A percentile compares a stretch with the other conserved stretches of the same genome.
Conservation (phyloP, 1,140 invertebrate genomes). For the Plodia interpunctella region DNA sequence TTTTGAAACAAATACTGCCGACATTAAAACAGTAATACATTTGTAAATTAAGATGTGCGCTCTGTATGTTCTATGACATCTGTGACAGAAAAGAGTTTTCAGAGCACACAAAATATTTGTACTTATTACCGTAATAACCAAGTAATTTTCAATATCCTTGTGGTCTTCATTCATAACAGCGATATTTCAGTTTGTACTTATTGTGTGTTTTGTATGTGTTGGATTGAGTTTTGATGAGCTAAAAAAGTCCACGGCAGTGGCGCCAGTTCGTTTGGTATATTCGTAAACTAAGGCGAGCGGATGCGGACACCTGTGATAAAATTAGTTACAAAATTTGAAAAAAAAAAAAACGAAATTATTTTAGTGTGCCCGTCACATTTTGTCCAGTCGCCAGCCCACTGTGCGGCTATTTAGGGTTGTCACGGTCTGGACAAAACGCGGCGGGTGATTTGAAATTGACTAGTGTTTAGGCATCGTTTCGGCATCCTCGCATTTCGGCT, state of each 20-base stretch:
- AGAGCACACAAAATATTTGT: constrained; percentile 54
- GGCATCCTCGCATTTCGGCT: constrained; percentile 76
- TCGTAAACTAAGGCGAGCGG: constrained; percentile 69
- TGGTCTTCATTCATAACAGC: constrained; percentile 73
- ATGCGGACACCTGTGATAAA: constrained; percentile 69
- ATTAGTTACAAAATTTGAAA: constrained; percentile 65
- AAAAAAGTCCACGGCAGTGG: constrained; percentile 45
- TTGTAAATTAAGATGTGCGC: constrained; percentile 11
- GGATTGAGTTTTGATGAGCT: constrained; percentile 45
- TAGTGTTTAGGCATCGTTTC: constrained; percentile 73
- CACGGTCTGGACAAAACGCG: not conserved
- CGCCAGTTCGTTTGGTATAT: constrained; percentile 61
- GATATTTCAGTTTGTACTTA: constrained; percentile 60
- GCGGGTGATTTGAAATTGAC: constrained; percentile 43
- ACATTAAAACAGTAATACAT: constrained; percentile 50
- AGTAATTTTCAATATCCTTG: constrained; percentile 70
- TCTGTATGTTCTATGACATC: constrained; percentile 2
- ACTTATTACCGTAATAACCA: constrained; percentile 40
- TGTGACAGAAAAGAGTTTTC: constrained; percentile 17
- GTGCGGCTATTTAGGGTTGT: constrained; percentile 2
- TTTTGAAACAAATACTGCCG: constrained; percentile 65
- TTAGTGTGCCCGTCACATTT: constrained; percentile 33
- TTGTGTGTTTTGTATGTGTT: constrained; percentile 49
- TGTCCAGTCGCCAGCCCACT: constrained; percentile 20
- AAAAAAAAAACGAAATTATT: constrained; percentile 66